Evolutionary conservation across 2,888 invertebrate species (phyloP), one percentile per base, ranked within the genome.

Genomic region (Drosophila buzzatii): DNA sequence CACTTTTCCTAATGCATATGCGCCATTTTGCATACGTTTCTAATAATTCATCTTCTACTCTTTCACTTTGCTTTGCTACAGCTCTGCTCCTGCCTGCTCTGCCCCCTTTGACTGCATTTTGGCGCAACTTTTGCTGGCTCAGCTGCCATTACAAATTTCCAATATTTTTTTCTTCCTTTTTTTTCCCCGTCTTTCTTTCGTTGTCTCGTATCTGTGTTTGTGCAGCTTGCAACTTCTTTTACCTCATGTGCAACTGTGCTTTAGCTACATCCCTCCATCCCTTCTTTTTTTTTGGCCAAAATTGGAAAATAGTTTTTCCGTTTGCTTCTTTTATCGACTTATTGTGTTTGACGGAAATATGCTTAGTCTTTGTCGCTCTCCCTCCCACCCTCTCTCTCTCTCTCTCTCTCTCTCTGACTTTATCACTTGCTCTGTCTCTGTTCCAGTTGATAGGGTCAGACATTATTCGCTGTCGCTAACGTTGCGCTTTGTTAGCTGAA

Each of bases 1-100:
- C 61, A 66, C 69, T 56, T 41, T 44, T 65, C 44, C 81, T 75
- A 75, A 82, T 82, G 85, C 85, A 82, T 82, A 85, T 82, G 85
- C 82, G 75, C 82, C 72, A 85, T 85, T 82, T 85, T 82, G 82
- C 82, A 82, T 82, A 82, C 85, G 77, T 82, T 82, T 77, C 82
- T 80, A 85, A 82, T 85, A 85, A 82, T 82, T 82, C 83, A 82
- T 85, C 81, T 73, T 45, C 44, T 51, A 47, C 58, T 42, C 23
- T 41, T 57, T 33, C 45, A n/a, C 57, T 65, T 58, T 37, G 37
- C 35, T 56, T 63, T n/a, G 31, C 33, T 4, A 35, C 52, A 18
- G 7, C 14, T 4, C 39, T 16, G 27, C 33, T 56, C 23, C 39
- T 53, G n/a, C 18, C 55, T 45, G 16, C 20, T 18, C 33, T 5